Percentiles rank a stretch among this genome's conserved stretches.
Conservation (phyloP, 37 sponge, comb jelly and placozoan genomes). For the Chondrilla cf. caribensis region DNA sequence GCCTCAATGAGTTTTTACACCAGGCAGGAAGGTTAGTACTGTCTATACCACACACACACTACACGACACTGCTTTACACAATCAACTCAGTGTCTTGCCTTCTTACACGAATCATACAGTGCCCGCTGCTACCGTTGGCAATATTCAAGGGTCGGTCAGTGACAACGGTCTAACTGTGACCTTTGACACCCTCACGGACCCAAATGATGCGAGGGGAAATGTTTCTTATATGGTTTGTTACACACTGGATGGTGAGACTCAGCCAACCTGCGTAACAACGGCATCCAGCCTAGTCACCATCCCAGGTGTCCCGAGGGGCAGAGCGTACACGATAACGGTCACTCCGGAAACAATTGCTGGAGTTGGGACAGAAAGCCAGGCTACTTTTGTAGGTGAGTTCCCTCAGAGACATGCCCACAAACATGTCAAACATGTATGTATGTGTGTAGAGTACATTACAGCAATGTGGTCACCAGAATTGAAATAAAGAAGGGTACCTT, state of each 20-base stretch:
- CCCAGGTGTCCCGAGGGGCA: not conserved
- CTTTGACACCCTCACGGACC: slow-evolving; percentile 5
- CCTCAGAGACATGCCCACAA: not conserved
- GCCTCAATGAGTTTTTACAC: not conserved
- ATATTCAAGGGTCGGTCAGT: not conserved
- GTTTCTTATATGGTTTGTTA: slow-evolving; percentile 19
- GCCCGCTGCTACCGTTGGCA: not conserved
- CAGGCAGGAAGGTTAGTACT: not conserved
- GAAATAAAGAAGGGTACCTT: no score
- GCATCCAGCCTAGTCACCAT: not conserved
- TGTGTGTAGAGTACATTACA: no score
- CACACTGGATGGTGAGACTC: not conserved
- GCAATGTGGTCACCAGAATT: no score
- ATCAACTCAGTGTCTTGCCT: no score
- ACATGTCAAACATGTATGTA: no score
- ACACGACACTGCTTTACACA: not conserved
- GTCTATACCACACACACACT: not conserved
- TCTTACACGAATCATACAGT: not conserved
- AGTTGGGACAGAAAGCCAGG: not conserved
- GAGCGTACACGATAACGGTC: not conserved
- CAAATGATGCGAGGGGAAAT: slow-evolving; percentile 6
- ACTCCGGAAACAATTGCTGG: not conserved
- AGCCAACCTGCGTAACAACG: not conserved
- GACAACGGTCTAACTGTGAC: not conserved
- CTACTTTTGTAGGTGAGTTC: not conserved